Percentiles rank a stretch among this genome's conserved stretches.
Evolutionary conservation across 2,888 invertebrate genomes (phyloP).

Genomic region (Microchrysa polita): DNA sequence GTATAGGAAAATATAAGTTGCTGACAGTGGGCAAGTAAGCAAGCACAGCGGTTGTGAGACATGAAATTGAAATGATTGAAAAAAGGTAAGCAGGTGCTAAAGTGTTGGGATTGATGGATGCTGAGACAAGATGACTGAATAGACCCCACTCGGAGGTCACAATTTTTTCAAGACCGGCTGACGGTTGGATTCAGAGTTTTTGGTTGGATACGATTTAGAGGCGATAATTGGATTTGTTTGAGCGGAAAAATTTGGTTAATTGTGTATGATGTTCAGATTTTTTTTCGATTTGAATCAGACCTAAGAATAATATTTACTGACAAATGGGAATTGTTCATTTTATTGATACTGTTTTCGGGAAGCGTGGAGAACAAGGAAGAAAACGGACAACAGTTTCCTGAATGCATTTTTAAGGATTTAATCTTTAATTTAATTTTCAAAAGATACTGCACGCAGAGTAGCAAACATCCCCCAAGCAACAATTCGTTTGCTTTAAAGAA

Average conservation of each 20-base stretch:
- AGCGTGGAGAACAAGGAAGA: no score
- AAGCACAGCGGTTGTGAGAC: background rate
- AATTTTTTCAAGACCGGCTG: background rate
- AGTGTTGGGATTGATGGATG: background rate
- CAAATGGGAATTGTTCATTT: no score
- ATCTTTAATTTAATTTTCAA: no score
- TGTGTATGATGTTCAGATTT: no score
- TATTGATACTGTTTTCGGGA: no score
- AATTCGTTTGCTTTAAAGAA: no score
- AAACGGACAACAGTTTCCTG: no score
- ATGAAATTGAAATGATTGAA: background rate
- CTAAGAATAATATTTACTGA: no score
- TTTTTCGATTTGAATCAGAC: no score
- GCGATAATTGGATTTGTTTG: constrained; percentile 41
- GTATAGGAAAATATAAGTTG: constrained; percentile 13
- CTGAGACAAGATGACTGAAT: background rate
- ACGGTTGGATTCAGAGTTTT: background rate
- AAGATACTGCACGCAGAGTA: no score
- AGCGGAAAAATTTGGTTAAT: constrained; percentile 13
- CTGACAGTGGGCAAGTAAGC: background rate
- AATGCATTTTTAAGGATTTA: no score
- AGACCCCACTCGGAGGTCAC: background rate
- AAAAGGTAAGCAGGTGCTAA: background rate
- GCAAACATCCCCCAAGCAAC: no score
- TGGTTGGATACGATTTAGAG: background rate